Base-by-base conservation (phyloP, 1,140 invertebrate species). In the Myzus persicae region DNA sequence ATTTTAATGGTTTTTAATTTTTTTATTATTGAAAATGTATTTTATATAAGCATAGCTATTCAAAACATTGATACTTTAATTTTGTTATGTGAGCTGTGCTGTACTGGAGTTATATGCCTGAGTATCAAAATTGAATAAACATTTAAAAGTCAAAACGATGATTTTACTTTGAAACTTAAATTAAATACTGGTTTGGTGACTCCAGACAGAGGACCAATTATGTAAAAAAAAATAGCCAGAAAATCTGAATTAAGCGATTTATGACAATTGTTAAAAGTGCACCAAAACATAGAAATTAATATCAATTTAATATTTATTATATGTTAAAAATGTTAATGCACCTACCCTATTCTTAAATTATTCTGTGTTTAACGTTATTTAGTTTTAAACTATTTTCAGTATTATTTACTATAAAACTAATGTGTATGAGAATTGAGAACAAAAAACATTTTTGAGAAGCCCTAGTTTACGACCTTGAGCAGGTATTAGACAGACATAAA, bases 401-500 rank as follows among this genome's bases (percentile, higher is more conserved):
- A n/a, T 54, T 89, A 40, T 89, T 89, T 89, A 18, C 38, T 42
- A 85, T 42, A 44, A 31, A 82, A 42, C 1, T 90, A 67, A 18
- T 88, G 20, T 22, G 24, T 24, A 38, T 31, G 18, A n/a, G 26
- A 67, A 67, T 38, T 31, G 18, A n/a, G 26, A 67, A 67, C 22
- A 40, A 44, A 67, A 42, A 67, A 67, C 38, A 59, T 59, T 67
- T 76, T 48, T 92, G 67, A 92, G 90, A 92, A 82, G 90, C 90
- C 76, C 90, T 92, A 44, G 67, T 92, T 82, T 82, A 82, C 42
- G 90, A 81, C 90, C 90, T 92, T 92, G 90, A 26, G 7, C 67
- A 40, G 44, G 90, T 92, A 82, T 91, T 92, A 76, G 67, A 92
- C 90, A 92, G 67, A 82, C 67, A 90, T 54, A 90, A 90, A 90